These are phyloP conservation scores for Andinoacara biseriatus DNA, from an alignment of 2,113 vertebrate species.

Conservation along the genomic window DNA sequence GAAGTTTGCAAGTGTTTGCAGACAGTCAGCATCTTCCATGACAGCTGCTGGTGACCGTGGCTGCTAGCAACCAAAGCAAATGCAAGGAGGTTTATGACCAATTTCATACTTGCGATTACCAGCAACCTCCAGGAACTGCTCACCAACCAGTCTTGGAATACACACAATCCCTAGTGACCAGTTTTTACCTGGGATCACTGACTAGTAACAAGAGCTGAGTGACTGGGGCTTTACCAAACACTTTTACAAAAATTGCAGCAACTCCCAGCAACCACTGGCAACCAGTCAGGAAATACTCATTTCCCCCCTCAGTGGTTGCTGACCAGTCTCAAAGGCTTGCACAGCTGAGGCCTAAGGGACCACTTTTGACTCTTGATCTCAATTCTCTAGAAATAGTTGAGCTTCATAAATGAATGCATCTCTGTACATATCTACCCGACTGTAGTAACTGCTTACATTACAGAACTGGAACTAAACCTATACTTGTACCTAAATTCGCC, in stretches of 20 bases:
- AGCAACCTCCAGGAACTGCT: background rate
- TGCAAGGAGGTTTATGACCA: background rate
- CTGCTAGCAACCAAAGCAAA: background rate
- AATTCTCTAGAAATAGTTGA: slow-evolving; percentile 6
- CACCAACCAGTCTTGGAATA: background rate
- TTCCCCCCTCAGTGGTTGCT: background rate
- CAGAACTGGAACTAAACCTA: slow-evolving; percentile 12
- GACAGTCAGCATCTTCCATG: background rate
- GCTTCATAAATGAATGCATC: slow-evolving; percentile 12
- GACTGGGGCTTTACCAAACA: background rate
- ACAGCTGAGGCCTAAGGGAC: background rate
- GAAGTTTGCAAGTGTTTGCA: background rate
- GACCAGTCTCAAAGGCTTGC: background rate
- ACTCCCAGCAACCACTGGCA: background rate
- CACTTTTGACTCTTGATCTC: slow-evolving; percentile 30
- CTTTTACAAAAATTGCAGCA: background rate
- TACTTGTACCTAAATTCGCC: slow-evolving; percentile 32
- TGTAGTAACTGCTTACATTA: slow-evolving; percentile 10
- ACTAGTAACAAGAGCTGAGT: background rate
- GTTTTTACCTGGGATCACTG: background rate
- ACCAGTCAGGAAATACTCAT: background rate
- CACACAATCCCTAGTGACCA: background rate
- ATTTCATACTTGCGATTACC: background rate
- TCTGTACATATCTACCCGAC: background rate
- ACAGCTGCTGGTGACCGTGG: background rate